Conservation (phyloP, 2,113 vertebrate genomes). For the Chiloscyllium plagiosum region DNA sequence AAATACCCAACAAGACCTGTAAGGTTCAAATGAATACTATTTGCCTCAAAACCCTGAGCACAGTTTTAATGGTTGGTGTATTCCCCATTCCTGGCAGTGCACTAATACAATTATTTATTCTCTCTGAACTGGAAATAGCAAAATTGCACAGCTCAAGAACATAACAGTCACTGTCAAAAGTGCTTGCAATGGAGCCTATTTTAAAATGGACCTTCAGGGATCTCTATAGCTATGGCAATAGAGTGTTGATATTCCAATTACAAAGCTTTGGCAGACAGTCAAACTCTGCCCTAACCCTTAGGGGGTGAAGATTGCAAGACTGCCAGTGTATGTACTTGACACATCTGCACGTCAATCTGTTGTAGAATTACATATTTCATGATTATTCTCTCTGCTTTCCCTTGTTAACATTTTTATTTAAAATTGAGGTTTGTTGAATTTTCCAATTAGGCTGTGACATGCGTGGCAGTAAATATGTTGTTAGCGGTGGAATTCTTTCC, state of each 20-base stretch:
- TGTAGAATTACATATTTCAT: neutral
- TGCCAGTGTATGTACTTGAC: neutral
- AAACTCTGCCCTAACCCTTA: neutral
- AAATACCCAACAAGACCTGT: neutral
- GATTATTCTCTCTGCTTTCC: neutral
- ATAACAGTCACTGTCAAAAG: neutral
- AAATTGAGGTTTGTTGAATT: neutral
- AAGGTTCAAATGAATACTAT: neutral
- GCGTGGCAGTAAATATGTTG: neutral
- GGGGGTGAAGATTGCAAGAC: neutral
- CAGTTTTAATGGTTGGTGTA: neutral
- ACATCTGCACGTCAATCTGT: neutral
- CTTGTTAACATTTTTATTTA: neutral
- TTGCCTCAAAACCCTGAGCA: neutral
- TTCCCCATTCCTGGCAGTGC: neutral
- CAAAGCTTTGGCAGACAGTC: neutral
- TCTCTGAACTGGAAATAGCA: neutral
- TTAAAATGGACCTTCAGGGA: neutral
- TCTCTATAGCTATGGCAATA: neutral
- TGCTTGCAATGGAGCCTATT: neutral
- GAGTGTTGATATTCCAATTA: neutral
- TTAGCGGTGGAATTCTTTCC: neutral
- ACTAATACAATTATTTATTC: neutral
- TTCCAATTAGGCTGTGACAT: neutral
- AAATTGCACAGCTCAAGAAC: neutral